Conservation (phyloP, 2,113 vertebrate species). For the Alaudala cheleensis region DNA sequence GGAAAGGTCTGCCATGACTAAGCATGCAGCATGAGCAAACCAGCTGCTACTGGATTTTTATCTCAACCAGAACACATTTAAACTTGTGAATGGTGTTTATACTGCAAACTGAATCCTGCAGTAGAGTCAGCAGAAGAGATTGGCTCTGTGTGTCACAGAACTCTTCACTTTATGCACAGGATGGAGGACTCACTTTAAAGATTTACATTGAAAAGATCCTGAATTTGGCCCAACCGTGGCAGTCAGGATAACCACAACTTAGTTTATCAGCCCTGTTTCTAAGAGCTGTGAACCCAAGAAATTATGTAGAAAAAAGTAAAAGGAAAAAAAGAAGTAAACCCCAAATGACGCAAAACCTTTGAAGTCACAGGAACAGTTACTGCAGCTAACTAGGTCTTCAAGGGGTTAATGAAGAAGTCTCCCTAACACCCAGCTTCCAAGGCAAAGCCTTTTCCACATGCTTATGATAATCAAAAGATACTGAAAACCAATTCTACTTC, state of each 20-base stretch:
- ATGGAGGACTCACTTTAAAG: background rate
- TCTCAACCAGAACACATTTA: conserved; percentile 63
- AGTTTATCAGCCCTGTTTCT: background rate
- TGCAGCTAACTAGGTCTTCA: background rate
- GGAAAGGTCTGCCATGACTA: conserved; percentile 65
- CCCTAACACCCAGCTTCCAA: background rate
- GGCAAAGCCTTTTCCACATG: background rate
- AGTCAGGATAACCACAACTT: background rate
- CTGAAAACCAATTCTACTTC: conserved; percentile 44
- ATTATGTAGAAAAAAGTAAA: background rate
- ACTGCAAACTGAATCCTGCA: conserved; percentile 53
- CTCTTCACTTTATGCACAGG: background rate
- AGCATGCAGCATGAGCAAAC: conserved; percentile 45
- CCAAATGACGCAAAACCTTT: background rate
- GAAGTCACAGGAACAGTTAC: background rate
- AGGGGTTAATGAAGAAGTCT: conserved; percentile 43
- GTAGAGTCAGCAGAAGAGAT: conserved; percentile 49
- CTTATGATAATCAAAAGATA: conserved; percentile 47
- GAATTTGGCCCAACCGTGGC: background rate
- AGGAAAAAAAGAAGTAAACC: background rate
- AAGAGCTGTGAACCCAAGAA: background rate
- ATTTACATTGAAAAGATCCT: background rate
- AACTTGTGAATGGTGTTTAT: conserved; percentile 58
- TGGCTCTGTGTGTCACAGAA: background rate
- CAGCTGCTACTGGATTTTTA: conserved; percentile 50